Conservation (phyloP, 37 sponge, comb jelly and placozoan species). For the Hormiphora californensis region DNA sequence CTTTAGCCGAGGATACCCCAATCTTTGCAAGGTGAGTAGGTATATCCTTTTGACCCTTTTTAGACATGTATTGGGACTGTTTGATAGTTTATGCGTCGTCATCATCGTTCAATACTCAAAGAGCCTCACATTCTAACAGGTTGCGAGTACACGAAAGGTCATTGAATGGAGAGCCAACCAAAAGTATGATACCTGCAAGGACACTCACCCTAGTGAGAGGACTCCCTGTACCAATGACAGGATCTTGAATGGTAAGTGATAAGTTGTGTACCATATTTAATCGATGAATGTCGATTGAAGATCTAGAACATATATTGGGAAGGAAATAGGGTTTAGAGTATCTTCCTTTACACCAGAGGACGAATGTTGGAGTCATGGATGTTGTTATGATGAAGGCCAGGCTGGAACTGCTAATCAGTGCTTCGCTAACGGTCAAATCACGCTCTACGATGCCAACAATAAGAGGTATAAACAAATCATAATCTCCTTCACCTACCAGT, state of each 20-base stretch:
- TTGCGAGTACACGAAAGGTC: not conserved
- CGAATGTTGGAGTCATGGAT: not conserved
- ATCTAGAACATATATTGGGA: too few species aligned
- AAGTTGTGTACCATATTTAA: too few species aligned
- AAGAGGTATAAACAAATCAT: too few species aligned
- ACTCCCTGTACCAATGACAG: not conserved
- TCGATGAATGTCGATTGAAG: too few species aligned
- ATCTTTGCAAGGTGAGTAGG: not conserved
- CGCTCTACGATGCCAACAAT: not conserved
- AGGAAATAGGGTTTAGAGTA: too few species aligned
- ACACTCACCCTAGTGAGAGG: not conserved
- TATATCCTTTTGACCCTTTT: too few species aligned
- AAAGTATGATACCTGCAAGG: not conserved
- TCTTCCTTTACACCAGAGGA: too few species aligned
- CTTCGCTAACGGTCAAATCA: not conserved
- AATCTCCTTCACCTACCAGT: too few species aligned
- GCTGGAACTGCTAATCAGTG: not conserved
- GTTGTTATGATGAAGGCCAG: not conserved
- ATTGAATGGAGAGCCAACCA: not conserved
- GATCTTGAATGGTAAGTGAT: not conserved
- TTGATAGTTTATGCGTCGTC: too few species aligned
- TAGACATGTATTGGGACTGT: too few species aligned
- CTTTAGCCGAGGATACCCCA: not conserved
- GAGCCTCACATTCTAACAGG: too few species aligned
- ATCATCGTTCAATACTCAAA: too few species aligned